Conservation (phyloP, 2,797 vertebrate species). For the Lithobates pipiens region DNA sequence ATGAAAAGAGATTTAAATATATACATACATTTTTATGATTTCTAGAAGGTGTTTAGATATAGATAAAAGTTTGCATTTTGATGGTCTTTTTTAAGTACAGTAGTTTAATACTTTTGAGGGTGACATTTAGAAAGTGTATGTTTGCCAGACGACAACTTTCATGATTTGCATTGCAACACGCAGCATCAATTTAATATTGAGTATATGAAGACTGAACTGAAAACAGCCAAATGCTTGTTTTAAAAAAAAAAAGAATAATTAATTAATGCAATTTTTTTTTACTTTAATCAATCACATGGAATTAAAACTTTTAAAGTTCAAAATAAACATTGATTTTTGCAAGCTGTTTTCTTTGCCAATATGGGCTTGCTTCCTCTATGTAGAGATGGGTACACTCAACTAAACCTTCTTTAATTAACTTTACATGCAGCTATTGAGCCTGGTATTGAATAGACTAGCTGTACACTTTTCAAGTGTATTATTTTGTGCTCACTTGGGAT, state of each 20-base stretch:
- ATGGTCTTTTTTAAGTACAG: background rate
- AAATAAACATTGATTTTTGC: no score
- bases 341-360: no score
- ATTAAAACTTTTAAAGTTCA: no score
- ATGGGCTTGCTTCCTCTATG: no score
- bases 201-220: no score
- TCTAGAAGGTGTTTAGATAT: background rate
- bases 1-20: background rate
- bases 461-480: background rate
- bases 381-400: background rate
- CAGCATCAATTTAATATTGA: background rate
- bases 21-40: background rate
- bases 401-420: background rate
- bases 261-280: no score
- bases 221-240: no score
- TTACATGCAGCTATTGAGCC: background rate
- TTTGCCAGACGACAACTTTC: constrained; percentile 3
- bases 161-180: constrained; percentile 3
- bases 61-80: background rate
- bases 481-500: background rate
- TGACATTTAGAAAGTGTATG: constrained; percentile 30
- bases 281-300: no score
- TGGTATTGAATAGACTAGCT: background rate
- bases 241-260: no score
- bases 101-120: constrained; percentile 25